These are phyloP conservation scores for Pelosia muscerda DNA, from an alignment of 2,888 invertebrate species.

Conservation along the genomic window DNA sequence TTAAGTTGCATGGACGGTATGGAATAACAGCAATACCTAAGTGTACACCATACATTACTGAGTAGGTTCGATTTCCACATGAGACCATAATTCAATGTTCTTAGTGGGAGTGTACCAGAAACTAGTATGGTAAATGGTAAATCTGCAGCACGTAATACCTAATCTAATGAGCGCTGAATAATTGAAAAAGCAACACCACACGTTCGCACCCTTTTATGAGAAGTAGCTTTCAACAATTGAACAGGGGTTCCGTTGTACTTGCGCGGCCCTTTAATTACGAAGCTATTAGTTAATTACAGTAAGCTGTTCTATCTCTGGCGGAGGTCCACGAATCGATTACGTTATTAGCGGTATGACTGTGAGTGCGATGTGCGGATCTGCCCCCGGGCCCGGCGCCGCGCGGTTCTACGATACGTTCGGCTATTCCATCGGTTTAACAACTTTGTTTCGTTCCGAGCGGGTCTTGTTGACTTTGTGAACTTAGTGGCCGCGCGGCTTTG, in stretches of 20 bases:
- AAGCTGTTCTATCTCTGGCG: constrained; percentile 2
- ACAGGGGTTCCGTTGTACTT: background rate
- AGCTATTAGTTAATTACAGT: background rate
- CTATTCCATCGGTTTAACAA: constrained; percentile 2
- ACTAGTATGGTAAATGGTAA: background rate
- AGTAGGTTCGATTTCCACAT: background rate
- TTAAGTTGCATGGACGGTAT: no score
- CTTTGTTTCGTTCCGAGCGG: background rate
- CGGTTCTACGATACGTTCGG: no score
- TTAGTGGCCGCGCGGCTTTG: background rate
- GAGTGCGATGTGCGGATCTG: constrained; percentile 6
- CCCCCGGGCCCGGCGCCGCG: no score
- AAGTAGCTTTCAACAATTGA: background rate
- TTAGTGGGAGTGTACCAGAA: no score
- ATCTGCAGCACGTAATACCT: background rate
- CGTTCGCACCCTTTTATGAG: background rate
- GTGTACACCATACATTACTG: no score
- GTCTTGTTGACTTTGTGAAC: background rate
- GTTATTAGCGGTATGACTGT: background rate
- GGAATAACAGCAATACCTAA: no score
- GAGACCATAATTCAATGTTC: background rate
- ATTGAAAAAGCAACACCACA: background rate
- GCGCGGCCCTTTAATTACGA: background rate
- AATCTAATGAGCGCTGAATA: background rate
- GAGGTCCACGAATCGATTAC: constrained; percentile 10